These are phyloP conservation scores for Odontamblyopus rebecca DNA, from an alignment of 2,797 vertebrate species.

Conservation along the genomic window DNA sequence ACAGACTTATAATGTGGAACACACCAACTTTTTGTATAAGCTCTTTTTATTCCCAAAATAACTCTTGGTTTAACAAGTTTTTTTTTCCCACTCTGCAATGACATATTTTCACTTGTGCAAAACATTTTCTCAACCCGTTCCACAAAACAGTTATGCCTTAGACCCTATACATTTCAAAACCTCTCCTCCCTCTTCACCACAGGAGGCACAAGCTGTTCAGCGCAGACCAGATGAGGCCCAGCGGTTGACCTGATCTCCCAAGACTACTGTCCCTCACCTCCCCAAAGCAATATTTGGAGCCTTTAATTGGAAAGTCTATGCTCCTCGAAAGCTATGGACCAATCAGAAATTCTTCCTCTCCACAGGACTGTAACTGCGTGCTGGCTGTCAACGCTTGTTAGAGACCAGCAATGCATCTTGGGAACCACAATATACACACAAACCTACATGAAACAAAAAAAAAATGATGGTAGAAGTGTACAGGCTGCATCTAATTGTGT, in stretches of 20 bases:
- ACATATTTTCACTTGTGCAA: slow-evolving; percentile 23
- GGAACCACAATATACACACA: slow-evolving; percentile 36
- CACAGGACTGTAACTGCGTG: slow-evolving; percentile 63
- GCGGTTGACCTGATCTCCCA: slow-evolving; percentile 52
- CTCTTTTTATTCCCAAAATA: slow-evolving; percentile 16
- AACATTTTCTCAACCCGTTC: neutral
- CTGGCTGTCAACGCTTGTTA: slow-evolving; percentile 67
- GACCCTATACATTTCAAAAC: slow-evolving; percentile 13
- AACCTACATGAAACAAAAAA: slow-evolving; percentile 15
- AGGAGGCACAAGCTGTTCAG: slow-evolving; percentile 28
- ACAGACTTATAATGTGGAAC: slow-evolving; percentile 38
- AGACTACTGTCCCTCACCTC: slow-evolving; percentile 47
- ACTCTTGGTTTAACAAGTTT: slow-evolving; percentile 29
- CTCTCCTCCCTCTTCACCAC: slow-evolving; percentile 11
- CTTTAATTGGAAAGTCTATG: slow-evolving; percentile 62
- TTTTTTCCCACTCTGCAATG: slow-evolving; percentile 27
- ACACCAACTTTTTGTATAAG: slow-evolving; percentile 4
- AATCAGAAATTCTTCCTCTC: slow-evolving; percentile 62
- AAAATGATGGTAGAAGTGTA: slow-evolving; percentile 28
- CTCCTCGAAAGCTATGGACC: slow-evolving; percentile 51
- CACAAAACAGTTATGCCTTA: slow-evolving; percentile 17
- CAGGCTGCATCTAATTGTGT: slow-evolving; percentile 6
- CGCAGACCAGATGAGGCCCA: slow-evolving; percentile 20
- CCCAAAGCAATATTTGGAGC: slow-evolving; percentile 41
- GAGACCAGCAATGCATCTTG: slow-evolving; percentile 46